These are phyloP conservation scores for Hirtodrosophila duncani DNA, from an alignment of 2,888 invertebrate species.

Conservation along the genomic window DNA sequence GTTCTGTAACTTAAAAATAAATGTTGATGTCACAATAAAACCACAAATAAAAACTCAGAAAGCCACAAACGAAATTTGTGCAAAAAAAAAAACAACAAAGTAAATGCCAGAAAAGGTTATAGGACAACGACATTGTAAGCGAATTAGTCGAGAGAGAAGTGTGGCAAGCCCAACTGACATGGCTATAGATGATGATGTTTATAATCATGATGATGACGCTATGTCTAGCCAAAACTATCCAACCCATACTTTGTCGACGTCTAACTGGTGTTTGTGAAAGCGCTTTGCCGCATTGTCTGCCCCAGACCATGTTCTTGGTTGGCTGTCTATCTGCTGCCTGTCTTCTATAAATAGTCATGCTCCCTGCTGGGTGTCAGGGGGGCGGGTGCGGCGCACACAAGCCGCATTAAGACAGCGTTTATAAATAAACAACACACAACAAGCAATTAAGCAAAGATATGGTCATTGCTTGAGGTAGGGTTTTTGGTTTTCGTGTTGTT, in stretches of 20 bases:
- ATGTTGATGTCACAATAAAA: conserved; percentile 65
- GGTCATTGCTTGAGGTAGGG: conserved; percentile 51
- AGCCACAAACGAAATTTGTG: conserved; percentile 27
- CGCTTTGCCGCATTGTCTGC: conserved; percentile 26
- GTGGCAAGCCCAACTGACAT: conserved; percentile 16
- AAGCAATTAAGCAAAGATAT: conserved; percentile 43
- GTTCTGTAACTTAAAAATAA: conserved; percentile 66
- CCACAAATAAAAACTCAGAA: conserved; percentile 9
- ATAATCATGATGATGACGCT: conserved; percentile 27
- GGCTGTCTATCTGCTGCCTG: conserved; percentile 20
- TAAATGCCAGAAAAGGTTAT: conserved; percentile 55
- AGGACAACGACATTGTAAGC: conserved; percentile 62
- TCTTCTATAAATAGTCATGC: conserved; percentile 48
- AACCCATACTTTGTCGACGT: neutral
- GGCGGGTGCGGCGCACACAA: conserved; percentile 5
- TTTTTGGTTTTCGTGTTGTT: conserved; percentile 11
- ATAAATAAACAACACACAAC: conserved; percentile 42
- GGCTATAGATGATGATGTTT: too few species aligned
- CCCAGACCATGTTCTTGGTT: neutral
- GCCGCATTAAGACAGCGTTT: conserved; percentile 35
- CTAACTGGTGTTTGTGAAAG: conserved; percentile 35
- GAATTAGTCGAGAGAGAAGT: conserved; percentile 8
- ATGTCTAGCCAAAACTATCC: conserved; percentile 19
- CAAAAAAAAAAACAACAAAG: conserved; percentile 16
- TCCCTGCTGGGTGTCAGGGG: conserved; percentile 7